These are phyloP conservation scores for Tinea trinotella DNA, from an alignment of 2,888 invertebrate genomes.

Conservation along the genomic window DNA sequence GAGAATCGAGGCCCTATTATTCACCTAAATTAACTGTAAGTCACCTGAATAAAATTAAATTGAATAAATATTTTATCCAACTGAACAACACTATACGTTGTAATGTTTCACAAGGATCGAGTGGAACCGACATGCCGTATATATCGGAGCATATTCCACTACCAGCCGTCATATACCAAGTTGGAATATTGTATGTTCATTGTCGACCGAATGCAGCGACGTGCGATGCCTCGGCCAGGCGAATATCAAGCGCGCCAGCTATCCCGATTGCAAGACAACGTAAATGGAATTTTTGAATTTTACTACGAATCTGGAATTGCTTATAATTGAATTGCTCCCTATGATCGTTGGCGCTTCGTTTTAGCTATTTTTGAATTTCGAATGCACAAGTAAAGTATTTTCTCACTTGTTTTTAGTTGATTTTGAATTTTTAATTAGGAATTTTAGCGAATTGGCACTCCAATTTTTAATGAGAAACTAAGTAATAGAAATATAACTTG, in stretches of 20 bases:
- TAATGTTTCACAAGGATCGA: slow-evolving; percentile 52
- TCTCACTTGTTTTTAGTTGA: no score
- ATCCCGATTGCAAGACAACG: slow-evolving; percentile 33
- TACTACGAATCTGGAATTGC: slow-evolving; percentile 10
- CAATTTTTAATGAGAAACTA: no score
- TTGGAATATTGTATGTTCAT: slow-evolving; percentile 22
- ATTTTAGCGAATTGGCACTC: no score
- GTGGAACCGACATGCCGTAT: slow-evolving; percentile 51
- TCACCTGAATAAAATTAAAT: no score
- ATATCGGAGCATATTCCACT: slow-evolving; percentile 48
- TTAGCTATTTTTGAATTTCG: no score
- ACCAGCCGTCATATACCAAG: slow-evolving; percentile 31
- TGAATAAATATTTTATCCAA: no score
- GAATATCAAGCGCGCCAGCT: slow-evolving; percentile 34
- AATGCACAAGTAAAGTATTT: no score
- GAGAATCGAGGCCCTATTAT: no score
- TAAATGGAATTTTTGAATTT: slow-evolving; percentile 30
- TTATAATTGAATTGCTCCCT: slow-evolving; percentile 22
- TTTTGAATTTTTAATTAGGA: no score
- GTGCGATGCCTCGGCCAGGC: slow-evolving; percentile 36
- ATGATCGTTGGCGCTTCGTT: not conserved
- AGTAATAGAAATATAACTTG: no score
- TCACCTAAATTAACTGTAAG: no score
- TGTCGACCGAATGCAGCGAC: slow-evolving; percentile 21
- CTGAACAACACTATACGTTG: slow-evolving; percentile 29